Conservation (phyloP, 2,797 vertebrate genomes). For the Acanthiza pusilla region DNA sequence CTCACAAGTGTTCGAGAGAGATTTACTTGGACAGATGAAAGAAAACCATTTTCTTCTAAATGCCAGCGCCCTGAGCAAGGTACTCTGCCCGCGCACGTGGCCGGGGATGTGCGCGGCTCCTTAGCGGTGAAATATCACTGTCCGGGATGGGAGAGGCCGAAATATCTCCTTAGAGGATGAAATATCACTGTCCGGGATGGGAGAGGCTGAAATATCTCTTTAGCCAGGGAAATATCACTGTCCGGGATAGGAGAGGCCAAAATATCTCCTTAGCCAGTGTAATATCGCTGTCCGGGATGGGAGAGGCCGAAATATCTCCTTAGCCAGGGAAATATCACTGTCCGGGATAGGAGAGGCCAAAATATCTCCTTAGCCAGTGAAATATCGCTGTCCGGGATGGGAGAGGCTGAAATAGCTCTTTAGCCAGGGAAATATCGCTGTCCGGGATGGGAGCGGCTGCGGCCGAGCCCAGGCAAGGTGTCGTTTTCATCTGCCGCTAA, state of each 20-base stretch:
- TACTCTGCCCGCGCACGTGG: neutral
- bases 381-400: too few species aligned
- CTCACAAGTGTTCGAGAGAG: slow-evolving; percentile 61
- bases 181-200: neutral
- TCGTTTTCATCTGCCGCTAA: neutral
- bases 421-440: neutral
- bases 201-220: neutral
- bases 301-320: neutral
- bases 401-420: too few species aligned
- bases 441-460: neutral
- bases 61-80: slow-evolving; percentile 35
- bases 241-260: too few species aligned
- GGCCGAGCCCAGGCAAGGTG: neutral
- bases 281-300: neutral
- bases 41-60: slow-evolving; percentile 62
- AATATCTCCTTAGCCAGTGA: too few species aligned
- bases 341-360: too few species aligned
- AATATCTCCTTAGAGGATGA: too few species aligned
- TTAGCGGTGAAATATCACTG: neutral
- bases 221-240: too few species aligned
- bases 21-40: slow-evolving; percentile 69
- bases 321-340: too few species aligned
- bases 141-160: too few species aligned
- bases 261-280: too few species aligned
- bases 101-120: neutral